These are phyloP conservation scores for Hydractinia symbiolongicarpus DNA, from an alignment of 30 jellyfish, hydroid and myxozoan species.

Conservation along the genomic window DNA sequence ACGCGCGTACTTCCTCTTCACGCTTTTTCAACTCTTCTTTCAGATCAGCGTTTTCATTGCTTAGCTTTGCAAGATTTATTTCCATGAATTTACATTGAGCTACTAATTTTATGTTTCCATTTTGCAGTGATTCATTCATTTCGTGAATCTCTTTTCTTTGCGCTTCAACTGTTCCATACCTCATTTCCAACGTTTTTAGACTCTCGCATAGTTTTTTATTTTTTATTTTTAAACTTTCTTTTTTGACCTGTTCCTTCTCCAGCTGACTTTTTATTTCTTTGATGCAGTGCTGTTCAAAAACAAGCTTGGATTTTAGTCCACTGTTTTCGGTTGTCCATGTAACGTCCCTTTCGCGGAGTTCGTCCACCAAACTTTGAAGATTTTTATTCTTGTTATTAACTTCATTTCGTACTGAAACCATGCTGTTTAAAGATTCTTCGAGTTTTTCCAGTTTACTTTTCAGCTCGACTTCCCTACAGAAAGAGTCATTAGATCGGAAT, in stretches of 20 bases:
- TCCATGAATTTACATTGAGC: background rate
- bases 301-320: background rate
- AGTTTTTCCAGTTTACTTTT: constrained; percentile 3
- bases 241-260: background rate
- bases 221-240: background rate
- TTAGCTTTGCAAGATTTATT: background rate
- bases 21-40: background rate
- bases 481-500: background rate
- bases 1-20: background rate
- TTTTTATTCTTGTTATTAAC: background rate
- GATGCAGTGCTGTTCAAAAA: background rate
- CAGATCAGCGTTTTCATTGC: background rate
- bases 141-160: background rate
- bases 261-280: background rate
- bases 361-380: background rate
- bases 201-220: background rate
- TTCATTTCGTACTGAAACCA: background rate
- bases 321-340: background rate
- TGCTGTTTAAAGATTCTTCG: background rate
- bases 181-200: constrained; percentile 1
- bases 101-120: background rate
- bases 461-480: background rate
- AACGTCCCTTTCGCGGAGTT: background rate
- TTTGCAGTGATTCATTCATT: background rate
- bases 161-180: background rate